A percentile compares a stretch with the other conserved stretches of the same genome.
phyloP scores from a whole-genome alignment of 2,888 invertebrate species.

The Stictocephala bisonia region DNA sequence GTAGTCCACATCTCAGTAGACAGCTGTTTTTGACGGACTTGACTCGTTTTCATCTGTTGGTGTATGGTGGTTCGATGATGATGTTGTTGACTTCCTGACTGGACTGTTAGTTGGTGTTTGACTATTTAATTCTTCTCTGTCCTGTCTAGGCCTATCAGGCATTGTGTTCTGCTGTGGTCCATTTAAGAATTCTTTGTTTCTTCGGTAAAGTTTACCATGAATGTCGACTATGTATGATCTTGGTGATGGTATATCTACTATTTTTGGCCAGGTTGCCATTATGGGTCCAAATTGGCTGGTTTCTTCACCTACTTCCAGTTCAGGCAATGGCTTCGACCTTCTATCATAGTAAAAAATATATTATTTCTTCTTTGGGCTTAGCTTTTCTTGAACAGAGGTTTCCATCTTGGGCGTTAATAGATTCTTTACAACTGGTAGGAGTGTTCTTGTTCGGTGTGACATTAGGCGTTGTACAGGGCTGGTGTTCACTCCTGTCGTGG shows the following conservation, averaged over 20 bases:
- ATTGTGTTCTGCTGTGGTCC: no score
- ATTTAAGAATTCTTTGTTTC: neutral
- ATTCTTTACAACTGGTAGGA: slow-evolving; percentile 16
- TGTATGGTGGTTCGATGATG: no score
- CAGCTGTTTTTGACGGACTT: no score
- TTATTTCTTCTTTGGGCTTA: slow-evolving; percentile 14
- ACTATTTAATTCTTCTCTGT: no score
- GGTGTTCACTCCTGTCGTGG: slow-evolving; percentile 51
- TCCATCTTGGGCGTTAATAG: slow-evolving; percentile 18
- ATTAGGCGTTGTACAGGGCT: slow-evolving; percentile 53
- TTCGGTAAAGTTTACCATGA: neutral
- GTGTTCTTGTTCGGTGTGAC: slow-evolving; percentile 47
- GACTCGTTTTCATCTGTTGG: no score
- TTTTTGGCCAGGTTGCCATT: neutral
- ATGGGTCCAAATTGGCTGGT: neutral
- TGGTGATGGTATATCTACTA: neutral
- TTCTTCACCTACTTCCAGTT: slow-evolving; percentile 23
- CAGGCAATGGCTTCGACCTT: slow-evolving; percentile 29
- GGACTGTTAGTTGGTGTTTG: no score
- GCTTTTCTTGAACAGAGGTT: neutral
- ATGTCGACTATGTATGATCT: neutral
- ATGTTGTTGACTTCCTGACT: no score
- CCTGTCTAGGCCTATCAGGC: no score
- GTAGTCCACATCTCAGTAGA: no score
- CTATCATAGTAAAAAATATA: slow-evolving; percentile 29